These are phyloP conservation scores for Neoseiulus cucumeris DNA, from an alignment of 1,140 invertebrate genomes.

Conservation along the genomic window DNA sequence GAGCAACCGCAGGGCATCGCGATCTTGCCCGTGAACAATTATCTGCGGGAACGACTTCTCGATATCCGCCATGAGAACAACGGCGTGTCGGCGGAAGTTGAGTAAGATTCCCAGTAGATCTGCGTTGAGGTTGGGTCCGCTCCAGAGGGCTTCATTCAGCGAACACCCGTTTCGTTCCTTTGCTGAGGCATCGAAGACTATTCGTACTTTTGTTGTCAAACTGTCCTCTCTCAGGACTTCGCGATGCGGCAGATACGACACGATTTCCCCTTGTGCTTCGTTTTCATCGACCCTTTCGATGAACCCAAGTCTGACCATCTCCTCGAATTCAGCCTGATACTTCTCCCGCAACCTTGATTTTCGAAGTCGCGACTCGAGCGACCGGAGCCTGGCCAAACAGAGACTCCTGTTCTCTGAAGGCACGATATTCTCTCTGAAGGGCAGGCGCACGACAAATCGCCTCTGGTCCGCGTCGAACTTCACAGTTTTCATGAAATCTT, in stretches of 20 bases:
- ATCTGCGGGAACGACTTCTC: background rate
- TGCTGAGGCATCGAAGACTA: constrained; percentile 21
- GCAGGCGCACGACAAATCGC: no score
- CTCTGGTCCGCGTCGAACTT: no score
- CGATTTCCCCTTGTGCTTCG: no score
- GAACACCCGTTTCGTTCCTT: background rate
- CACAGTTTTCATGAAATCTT: no score
- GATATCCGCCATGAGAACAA: constrained; percentile 6
- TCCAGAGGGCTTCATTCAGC: background rate
- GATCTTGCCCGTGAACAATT: background rate
- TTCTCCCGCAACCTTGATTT: no score
- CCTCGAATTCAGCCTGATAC: no score
- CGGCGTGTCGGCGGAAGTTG: background rate
- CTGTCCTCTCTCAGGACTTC: constrained; percentile 20
- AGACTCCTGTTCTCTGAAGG: no score
- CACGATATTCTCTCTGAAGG: no score
- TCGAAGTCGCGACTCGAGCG: no score
- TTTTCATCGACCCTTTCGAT: no score
- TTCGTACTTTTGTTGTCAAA: constrained; percentile 18
- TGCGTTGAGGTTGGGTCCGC: background rate
- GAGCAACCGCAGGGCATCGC: background rate
- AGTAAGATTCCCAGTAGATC: constrained; percentile 10
- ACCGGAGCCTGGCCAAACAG: no score
- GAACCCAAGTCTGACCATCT: no score
- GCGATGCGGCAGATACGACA: constrained; percentile 21